Base-by-base conservation (phyloP, 2,113 vertebrate species). In the Etheostoma cragini region DNA sequence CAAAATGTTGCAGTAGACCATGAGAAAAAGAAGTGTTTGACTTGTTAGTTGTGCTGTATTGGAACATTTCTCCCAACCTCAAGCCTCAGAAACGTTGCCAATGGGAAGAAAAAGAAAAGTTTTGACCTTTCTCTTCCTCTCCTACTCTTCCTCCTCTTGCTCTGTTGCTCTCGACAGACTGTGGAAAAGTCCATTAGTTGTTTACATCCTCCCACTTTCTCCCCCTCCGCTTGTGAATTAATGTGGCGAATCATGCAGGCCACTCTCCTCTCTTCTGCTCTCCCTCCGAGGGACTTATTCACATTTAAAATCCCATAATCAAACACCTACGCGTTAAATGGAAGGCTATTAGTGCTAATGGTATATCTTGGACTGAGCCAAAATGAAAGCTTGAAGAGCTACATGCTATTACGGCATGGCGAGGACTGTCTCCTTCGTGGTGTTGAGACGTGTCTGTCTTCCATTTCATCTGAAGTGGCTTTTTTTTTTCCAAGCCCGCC, bases 241-340 rank as follows among this genome's bases (percentile, higher is more conserved):
- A 91, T 87, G 82, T 72, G 19, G 84, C 14, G 76, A 49, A 67
- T 66, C 77, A 24, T 5, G 8, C 42, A 0, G 62, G 58, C 24
- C 6, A 21, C 60, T 76, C 66, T 70, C 35, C 57, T 47, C 63
- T 71, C 24, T 24, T 53, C 38, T 53, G 22, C 35, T 65, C 49
- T 60, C 47, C 47, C 73, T 82, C 61, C 10, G 42, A 67, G 76
- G 80, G 64, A 75, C 74, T 81, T 86, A 86, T 85, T 90, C 87
- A 85, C 89, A 88, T 88, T 91, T 87, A 85, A 90, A 88, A 91
- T 81, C 87, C 83, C 82, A 83, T 86, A 92, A 92, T 91, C 89
- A 90, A 90, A 93, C 90, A 87, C 89, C 91, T 86, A 69, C 68
- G 52, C 68, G 3, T 72, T 87, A 84, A 89, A 88, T 88, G 85